Conservation (phyloP, 2,797 vertebrate genomes). For the Protonibea diacanthus region DNA sequence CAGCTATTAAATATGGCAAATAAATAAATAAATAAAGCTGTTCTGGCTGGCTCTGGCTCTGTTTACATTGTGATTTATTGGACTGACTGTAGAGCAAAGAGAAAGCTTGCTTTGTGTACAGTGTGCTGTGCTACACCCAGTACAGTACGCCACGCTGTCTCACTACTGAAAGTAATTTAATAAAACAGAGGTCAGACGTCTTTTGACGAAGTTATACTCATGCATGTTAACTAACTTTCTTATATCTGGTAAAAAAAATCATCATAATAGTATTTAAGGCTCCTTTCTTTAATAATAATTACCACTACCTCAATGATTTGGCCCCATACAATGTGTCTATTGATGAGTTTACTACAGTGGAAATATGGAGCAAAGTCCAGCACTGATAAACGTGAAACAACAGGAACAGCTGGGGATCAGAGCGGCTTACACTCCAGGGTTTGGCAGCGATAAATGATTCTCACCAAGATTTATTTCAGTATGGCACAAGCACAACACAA, state of each 20-base stretch:
- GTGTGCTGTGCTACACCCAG: not conserved
- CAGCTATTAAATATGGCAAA: too few relatives aligned
- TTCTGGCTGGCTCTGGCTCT: not conserved
- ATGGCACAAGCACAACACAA: not conserved
- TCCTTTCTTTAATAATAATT: not conserved
- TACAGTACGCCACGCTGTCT: too few relatives aligned
- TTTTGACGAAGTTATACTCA: not conserved
- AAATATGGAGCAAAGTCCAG: slow-evolving; percentile 37
- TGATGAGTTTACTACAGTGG: not conserved
- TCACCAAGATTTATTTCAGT: not conserved
- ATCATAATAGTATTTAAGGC: not conserved
- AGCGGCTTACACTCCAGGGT: not conserved
- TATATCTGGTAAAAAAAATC: not conserved
- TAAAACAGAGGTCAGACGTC: not conserved
- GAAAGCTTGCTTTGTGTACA: not conserved
- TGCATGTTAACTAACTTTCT: too few relatives aligned
- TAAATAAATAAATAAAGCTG: not conserved
- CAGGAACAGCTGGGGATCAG: not conserved
- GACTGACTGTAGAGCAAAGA: not conserved
- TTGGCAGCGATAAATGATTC: slow-evolving; percentile 8
- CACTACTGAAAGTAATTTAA: too few relatives aligned
- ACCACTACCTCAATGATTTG: not conserved
- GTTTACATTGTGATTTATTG: not conserved
- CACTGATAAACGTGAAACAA: slow-evolving; percentile 17
- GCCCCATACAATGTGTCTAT: not conserved